Base-by-base conservation (phyloP, 2,113 vertebrate genomes). In the Marmota flaviventris region DNA sequence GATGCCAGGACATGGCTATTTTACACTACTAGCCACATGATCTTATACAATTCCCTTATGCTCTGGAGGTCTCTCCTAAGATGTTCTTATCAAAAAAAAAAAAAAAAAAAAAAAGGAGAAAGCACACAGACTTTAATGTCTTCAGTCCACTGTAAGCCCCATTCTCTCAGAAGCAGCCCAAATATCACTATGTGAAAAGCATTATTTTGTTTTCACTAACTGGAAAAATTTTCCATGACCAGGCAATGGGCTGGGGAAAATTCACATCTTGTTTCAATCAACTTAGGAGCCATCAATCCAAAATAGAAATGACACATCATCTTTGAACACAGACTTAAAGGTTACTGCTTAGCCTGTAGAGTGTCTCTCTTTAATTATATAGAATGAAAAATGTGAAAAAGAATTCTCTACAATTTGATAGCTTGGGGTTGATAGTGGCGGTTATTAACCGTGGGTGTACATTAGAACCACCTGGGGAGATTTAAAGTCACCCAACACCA, bases 201-300 rank as follows among this genome's bases (percentile, higher is more conserved):
- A 79, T 51, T 58, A 69, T 13, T 85, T 67, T 81, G 24, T 96
- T 81, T 73, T 85, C 67, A 76, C 56, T 56, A 86, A 76, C 45
- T 58, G 42, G 67, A 81, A 75, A 45, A 83, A 72, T 65, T 88
- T 83, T 65, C 45, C 34, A 73, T 11, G 63, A 58, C 32, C 12
- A 84, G 61, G 72, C 22, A 76, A 42, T 20, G 20, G 17, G 11
- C 72, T 89, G 32, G 32, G 78, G 24, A 85, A 83, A 85, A 37
- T 61, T 79, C 78, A 69, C 24, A n/a, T 79, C 73, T 87, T 88
- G n/a, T 67, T 90, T 67, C 76, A 27, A 63, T 76, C 67, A 85
- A 17, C 65, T 51, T 51, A 85, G 61, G 8, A 70, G 2, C 27
- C 39, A 83, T 83, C 3, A 29, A 42, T 76, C 27, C 65, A 51